phyloP scores from a whole-genome alignment of 2,888 invertebrate species.

The Heliconius erato region DNA sequence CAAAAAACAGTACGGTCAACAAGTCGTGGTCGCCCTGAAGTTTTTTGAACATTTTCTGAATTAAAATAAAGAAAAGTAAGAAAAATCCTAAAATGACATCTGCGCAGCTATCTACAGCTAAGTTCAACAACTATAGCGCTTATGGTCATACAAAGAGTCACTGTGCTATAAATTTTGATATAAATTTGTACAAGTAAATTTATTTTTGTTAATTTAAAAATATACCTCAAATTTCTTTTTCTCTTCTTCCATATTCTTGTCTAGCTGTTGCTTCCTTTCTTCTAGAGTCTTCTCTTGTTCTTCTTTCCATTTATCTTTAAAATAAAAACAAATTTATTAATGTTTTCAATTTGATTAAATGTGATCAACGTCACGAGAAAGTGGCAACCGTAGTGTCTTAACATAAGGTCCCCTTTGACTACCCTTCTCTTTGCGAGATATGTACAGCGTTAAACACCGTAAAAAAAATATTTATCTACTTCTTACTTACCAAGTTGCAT shows the following conservation, averaged over 20 bases:
- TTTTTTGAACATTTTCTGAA: too few relatives aligned
- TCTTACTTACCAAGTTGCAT: slow-evolving; percentile 60
- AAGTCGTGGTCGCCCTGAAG: too few relatives aligned
- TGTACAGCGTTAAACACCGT: background rate
- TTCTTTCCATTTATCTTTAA: slow-evolving; percentile 73
- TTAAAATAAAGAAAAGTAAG: too few relatives aligned
- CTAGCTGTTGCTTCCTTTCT: slow-evolving; percentile 66
- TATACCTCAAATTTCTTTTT: slow-evolving; percentile 69
- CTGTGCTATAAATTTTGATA: too few relatives aligned
- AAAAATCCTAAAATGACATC: too few relatives aligned
- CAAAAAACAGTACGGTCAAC: too few relatives aligned
- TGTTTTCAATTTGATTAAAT: background rate
- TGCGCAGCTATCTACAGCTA: too few relatives aligned
- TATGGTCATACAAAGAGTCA: too few relatives aligned
- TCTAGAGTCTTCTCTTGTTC: slow-evolving; percentile 71
- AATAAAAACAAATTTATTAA: slow-evolving; percentile 1
- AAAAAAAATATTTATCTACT: background rate
- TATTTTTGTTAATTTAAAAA: background rate
- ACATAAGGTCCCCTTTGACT: background rate
- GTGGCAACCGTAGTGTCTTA: background rate
- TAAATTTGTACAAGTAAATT: background rate
- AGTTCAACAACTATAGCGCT: too few relatives aligned
- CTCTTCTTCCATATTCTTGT: slow-evolving; percentile 67
- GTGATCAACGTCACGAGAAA: background rate
- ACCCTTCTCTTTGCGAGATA: background rate